Percentiles rank a stretch among this genome's conserved stretches.
These are phyloP conservation scores for Andrena camellia DNA, from an alignment of 2,888 invertebrate species.

Conservation along the genomic window DNA sequence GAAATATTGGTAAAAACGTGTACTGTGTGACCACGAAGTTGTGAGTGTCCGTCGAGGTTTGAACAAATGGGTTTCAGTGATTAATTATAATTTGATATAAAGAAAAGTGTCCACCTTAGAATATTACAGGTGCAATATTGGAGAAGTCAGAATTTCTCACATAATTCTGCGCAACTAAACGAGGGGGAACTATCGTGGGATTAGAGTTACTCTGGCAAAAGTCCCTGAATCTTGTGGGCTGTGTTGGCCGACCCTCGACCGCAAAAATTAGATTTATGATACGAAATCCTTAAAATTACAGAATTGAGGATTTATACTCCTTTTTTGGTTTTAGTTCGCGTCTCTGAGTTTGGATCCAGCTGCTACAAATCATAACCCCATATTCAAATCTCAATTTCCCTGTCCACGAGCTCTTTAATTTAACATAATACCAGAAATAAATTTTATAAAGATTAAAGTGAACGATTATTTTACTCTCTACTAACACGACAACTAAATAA, in stretches of 20 bases:
- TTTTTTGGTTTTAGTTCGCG: constrained; percentile 58
- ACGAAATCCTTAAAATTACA: constrained; percentile 81
- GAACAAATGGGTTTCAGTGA: constrained; percentile 7
- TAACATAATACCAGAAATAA: too few relatives aligned
- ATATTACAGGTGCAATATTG: constrained; percentile 70
- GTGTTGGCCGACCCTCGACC: constrained; percentile 77
- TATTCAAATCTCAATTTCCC: background rate
- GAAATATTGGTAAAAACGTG: too few relatives aligned
- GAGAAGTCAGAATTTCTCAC: constrained; percentile 67
- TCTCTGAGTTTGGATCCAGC: constrained; percentile 28
- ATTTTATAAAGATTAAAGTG: too few relatives aligned
- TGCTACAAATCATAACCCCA: constrained; percentile 17
- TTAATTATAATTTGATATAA: constrained; percentile 15
- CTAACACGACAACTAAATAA: too few relatives aligned
- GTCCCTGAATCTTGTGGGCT: constrained; percentile 82
- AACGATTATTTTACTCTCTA: too few relatives aligned
- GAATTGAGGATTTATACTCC: constrained; percentile 81
- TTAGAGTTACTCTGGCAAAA: constrained; percentile 83
- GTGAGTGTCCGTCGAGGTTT: too few relatives aligned
- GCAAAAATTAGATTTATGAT: constrained; percentile 83
- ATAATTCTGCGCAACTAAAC: constrained; percentile 68
- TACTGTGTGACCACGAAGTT: too few relatives aligned
- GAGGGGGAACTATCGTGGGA: constrained; percentile 76
- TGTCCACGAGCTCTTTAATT: background rate
- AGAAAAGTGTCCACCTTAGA: constrained; percentile 21